Evolutionary conservation across 2,113 vertebrate species (phyloP), one percentile per base, ranked within the genome.

Genomic region (Bufo bufo): DNA sequence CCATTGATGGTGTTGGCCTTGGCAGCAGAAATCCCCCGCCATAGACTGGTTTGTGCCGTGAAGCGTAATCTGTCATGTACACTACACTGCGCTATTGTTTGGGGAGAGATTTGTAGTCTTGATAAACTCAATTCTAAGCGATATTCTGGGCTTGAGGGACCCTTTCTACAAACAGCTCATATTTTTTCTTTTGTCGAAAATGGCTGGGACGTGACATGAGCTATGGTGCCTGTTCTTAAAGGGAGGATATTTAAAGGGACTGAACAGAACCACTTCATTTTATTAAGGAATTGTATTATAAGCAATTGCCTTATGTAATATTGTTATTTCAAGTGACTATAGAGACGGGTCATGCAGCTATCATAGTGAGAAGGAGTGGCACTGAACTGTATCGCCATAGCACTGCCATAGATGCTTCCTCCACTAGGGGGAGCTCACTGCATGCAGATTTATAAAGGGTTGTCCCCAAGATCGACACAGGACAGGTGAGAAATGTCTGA

Each of bases 71-170:
- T 84, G 65, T 23, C 20, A 7, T 71, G 63, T 69, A 3, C 65
- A 54, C n/a, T 54, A 54, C 82, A 49, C 47, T 5, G 65, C 63
- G 43, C 43, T 77, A 85, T 85, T 85, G 84, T 85, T 77, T 47
- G 43, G 17, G 56, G 84, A 74, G 12, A 77, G 72, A 61, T 85
- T 63, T 75, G 33, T 85, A 49, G 49, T 85, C 72, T 63, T 85
- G 84, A 77, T 85, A 85, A 85, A 71, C 56, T 17, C 10, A 20
- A 49, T 13, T 65, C 10, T 80, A 43, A 43, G 78, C 45, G 56
- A 81, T 61, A 19, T 82, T 63, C 9, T 63, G 80, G 33, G 43
- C 80, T 65, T 20, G 43, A 47, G 58, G 59, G 58, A 49, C 59
- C 45, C 19, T n/a, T 82, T 82, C 10, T 65, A 20, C 56, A 4